phyloP scores from a whole-genome alignment of 2,888 invertebrate species.

The Stomorhina lunata region DNA sequence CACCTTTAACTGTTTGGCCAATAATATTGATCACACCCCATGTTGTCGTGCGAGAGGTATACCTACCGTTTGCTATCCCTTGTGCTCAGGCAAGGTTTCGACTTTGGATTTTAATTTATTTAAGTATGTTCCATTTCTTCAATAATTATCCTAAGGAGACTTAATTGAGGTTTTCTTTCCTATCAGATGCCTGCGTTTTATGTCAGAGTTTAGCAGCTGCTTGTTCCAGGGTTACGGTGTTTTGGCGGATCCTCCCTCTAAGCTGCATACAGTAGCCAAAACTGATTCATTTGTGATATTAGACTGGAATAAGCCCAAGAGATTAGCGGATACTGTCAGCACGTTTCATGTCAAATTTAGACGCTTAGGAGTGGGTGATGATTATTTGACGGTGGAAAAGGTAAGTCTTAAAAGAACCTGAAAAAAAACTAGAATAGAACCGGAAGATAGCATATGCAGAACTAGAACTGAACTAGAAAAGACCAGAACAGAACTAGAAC shows the following conservation, averaged over 20 bases:
- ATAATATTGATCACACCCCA: slow-evolving; percentile 89
- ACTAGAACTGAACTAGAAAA: background rate
- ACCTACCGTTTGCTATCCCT: slow-evolving; percentile 86
- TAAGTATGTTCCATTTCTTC: slow-evolving; percentile 83
- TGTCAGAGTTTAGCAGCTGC: slow-evolving; percentile 90
- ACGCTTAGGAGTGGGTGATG: slow-evolving; percentile 81
- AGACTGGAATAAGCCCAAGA: slow-evolving; percentile 88
- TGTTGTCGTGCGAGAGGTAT: slow-evolving; percentile 89
- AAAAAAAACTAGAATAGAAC: background rate
- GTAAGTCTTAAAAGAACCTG: slow-evolving; percentile 67
- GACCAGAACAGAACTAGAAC: background rate
- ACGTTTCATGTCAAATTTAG: slow-evolving; percentile 84
- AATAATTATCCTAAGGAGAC: too few species aligned
- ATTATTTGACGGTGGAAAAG: slow-evolving; percentile 82
- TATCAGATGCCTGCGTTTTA: slow-evolving; percentile 87
- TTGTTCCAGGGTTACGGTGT: slow-evolving; percentile 92
- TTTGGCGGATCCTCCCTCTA: slow-evolving; percentile 86
- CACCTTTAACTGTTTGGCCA: slow-evolving; percentile 89
- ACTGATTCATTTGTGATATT: slow-evolving; percentile 88
- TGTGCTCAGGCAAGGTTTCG: slow-evolving; percentile 90
- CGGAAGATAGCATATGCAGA: too few species aligned
- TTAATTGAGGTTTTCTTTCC: background rate
- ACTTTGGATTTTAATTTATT: slow-evolving; percentile 90
- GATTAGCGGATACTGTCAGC: slow-evolving; percentile 86
- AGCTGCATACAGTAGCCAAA: slow-evolving; percentile 86